Evolutionary conservation across 2,113 vertebrate species (phyloP), one percentile per base, ranked within the genome.

Genomic region (Ellobius talpinus): DNA sequence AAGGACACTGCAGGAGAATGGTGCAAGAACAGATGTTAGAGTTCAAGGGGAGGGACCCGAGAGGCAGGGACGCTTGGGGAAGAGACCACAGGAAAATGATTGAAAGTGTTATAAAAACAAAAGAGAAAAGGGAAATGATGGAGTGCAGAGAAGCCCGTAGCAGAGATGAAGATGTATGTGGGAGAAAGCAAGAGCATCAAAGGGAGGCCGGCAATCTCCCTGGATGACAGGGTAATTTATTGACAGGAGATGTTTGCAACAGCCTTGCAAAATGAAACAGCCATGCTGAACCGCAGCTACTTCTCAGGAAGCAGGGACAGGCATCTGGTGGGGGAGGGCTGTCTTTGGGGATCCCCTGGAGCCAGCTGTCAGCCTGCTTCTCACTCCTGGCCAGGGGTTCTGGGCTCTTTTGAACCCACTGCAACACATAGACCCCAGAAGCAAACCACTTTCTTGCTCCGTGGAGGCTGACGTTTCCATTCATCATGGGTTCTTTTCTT

Each of bases 151-250:
- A 55, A 87, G 92, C 84, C 55, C 0, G 4, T 24, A 0, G 84
- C 31, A 84, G 91, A 97, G 95, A 95, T 91, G 19, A 89, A 94
- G 93, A 95, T 85, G 76, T 65, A 79, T 82, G 47, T 93, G 85
- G 95, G 91, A 88, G 93, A 85, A 86, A 77, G 84, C 39, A 6
- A 52, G 90, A 85, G 76, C 92, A n/a, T 90, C 72, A 73, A 77
- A 90, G 72, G 84, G 95, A 91, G 81, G 88, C 84, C 24, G 17
- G 42, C 89, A 52, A 74, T 91, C 93, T 87, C 70, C 14, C 91
- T 21, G 55, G 70, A 87, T 87, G 94, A 94, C 94, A 89, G 91
- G 70, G 93, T 96, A 61, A 96, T 95, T 97, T 94, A 96, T 96
- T 91, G 94, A 97, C 78, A 85, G 91, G 85, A 87, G 89, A 89